Evolutionary conservation across 2,888 invertebrate genomes (phyloP), one percentile per base, ranked within the genome.

Genomic region (Folsomia candida): DNA sequence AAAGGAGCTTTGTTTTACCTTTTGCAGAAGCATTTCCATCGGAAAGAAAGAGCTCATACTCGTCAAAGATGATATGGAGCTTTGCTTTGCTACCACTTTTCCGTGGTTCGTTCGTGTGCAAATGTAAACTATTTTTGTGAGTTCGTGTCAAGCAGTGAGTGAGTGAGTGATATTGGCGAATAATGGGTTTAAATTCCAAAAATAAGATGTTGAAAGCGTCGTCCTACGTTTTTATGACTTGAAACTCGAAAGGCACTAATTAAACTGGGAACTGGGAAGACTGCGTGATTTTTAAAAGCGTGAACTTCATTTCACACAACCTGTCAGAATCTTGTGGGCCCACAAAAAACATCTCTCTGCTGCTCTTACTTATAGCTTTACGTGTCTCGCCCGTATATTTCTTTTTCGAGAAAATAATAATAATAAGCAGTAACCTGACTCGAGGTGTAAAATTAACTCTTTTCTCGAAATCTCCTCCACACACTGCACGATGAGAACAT

Each of bases 151-250:
- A 47, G 47, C n/a, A n/a, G n/a, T n/a, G n/a, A n/a, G n/a, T n/a
- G n/a, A n/a, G n/a, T 11, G 47, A 11, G 47, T 47, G 47, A 47
- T 47, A 47, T 9, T 47, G 9, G 47, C 47, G 9, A 9, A 11
- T 18, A 47, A 47, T 11, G 18, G 9, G 47, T 18, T 47, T 18
- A 57, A 57, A 59, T 59, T 59, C 59, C 59, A 59, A 59, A 59
- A 59, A 59, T 59, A 59, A 59, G 59, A 59, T 59, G 59, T 59
- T 59, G 59, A 59, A 59, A 59, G 59, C 59, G 26, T 20, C 59
- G 59, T 59, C 59, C 26, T 25, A 59, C 22, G 22, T 59, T 59
- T n/a, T 59, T 59, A 59, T 24, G 9, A 59, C 59, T 59, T n/a
- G n/a, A n/a, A n/a, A n/a, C n/a, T 25, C 59, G 22, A 24, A 59